phyloP scores from a whole-genome alignment of 2,113 vertebrate genomes.

The Polypterus senegalus region DNA sequence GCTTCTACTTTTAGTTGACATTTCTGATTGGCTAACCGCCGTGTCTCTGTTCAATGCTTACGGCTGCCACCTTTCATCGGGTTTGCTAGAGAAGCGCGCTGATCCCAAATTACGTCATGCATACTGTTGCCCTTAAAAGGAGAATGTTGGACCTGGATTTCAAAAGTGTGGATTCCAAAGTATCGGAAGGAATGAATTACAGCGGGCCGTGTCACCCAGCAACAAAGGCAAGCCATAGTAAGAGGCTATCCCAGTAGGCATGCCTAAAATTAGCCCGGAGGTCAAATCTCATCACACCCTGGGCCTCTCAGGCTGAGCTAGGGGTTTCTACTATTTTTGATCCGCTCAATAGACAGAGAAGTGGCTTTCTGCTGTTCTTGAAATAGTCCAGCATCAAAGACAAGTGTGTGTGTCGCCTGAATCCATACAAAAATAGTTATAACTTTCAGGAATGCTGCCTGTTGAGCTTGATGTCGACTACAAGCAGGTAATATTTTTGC shows the following conservation, averaged over 20 bases:
- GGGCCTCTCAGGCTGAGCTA: background rate
- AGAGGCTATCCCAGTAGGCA: background rate
- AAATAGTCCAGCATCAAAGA: too few relatives aligned
- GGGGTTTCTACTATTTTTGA: too few relatives aligned
- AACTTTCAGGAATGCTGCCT: too few relatives aligned
- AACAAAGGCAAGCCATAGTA: background rate
- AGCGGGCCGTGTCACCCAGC: slow-evolving; percentile 4
- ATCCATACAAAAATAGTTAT: too few relatives aligned
- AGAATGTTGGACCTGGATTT: slow-evolving; percentile 35
- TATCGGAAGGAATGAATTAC: slow-evolving; percentile 7
- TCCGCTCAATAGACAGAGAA: too few relatives aligned
- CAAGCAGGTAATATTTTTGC: too few relatives aligned
- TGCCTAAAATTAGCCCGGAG: background rate
- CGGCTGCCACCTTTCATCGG: slow-evolving; percentile 21
- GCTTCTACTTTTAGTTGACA: background rate
- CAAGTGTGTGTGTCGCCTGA: too few relatives aligned
- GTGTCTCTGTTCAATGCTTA: slow-evolving; percentile 19
- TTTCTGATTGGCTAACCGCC: slow-evolving; percentile 26
- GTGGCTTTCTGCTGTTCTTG: too few relatives aligned
- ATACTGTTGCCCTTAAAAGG: slow-evolving; percentile 61
- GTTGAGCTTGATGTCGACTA: too few relatives aligned
- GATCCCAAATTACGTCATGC: slow-evolving; percentile 50
- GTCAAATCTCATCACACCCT: background rate
- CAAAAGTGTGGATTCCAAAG: slow-evolving; percentile 23
- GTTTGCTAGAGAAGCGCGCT: slow-evolving; percentile 37